Percentiles rank a stretch among this genome's conserved stretches.
These are phyloP conservation scores for Drosophila lacteicornis DNA, from an alignment of 1,140 invertebrate species.

Conservation along the genomic window DNA sequence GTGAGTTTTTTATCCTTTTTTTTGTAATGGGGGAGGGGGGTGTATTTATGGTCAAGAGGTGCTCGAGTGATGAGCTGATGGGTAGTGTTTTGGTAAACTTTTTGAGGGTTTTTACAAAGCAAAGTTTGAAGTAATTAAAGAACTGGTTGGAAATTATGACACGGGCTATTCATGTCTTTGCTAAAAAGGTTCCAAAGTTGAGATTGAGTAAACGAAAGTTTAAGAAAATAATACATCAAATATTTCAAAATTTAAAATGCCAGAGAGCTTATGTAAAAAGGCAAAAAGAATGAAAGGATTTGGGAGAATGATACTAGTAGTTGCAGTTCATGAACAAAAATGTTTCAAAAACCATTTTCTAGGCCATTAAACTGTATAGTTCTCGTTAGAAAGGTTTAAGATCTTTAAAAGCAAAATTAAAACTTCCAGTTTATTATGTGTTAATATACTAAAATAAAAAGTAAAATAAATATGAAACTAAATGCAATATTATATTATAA, in stretches of 20 bases:
- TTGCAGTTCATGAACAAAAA: too few relatives aligned
- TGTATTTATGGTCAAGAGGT: slow-evolving; percentile 23
- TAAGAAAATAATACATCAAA: background rate
- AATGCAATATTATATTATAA: too few relatives aligned
- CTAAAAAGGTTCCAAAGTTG: background rate
- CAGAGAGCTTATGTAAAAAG: background rate
- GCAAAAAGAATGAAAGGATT: background rate
- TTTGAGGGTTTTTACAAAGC: slow-evolving; percentile 9
- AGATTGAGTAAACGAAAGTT: background rate
- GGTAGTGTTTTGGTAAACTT: slow-evolving; percentile 23
- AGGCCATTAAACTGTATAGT: too few relatives aligned
- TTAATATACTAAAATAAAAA: too few relatives aligned
- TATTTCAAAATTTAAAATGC: background rate
- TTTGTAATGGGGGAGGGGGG: background rate
- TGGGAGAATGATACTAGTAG: background rate
- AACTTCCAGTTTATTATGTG: too few relatives aligned
- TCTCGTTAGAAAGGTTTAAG: too few relatives aligned
- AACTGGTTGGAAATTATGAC: slow-evolving; percentile 15
- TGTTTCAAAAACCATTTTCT: too few relatives aligned
- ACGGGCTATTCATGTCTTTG: background rate
- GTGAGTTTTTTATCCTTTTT: slow-evolving; percentile 16
- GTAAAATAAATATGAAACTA: too few relatives aligned
- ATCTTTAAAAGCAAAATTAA: too few relatives aligned
- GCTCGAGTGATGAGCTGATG: slow-evolving; percentile 18
- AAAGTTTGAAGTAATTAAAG: slow-evolving; percentile 34